Evolutionary conservation across 1,140 invertebrate species (phyloP), one percentile per base, ranked within the genome.

Genomic region (Pseudomyrmex flavicornis): DNA sequence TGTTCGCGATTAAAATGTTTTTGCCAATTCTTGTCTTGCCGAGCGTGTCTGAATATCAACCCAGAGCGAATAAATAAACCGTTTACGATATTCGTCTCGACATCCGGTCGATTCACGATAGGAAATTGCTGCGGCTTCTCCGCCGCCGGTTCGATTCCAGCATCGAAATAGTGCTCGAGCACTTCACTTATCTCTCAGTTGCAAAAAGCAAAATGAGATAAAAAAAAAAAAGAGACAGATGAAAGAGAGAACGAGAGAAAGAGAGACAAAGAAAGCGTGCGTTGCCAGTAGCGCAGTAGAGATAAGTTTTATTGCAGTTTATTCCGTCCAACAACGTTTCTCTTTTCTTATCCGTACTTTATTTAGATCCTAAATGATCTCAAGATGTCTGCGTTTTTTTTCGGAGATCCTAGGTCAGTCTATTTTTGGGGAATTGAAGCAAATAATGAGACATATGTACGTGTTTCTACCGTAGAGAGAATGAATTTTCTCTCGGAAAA

Each of bases 281-380:
- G 52, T 56, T 61, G 44, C 20, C 35, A 61, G 54, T 46, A 48
- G 20, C 52, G 58, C 22, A n/a, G 46, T 5, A 35, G 35, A 35
- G 35, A 68, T 85, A 73, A 74, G 26, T 85, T 73, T 82, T 82
- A 85, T 85, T 82, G 52, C 62, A 66, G 66, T 85, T 85, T 54
- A 82, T 85, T 62, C 48, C n/a, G 61, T 17, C 35, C 50, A 35
- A 50, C 63, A 52, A 35, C 35, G 5, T 35, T 35, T 35, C 35
- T 35, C 35, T 35, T 35, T 35, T 35, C 69, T 62, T 50, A 52
- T 52, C 68, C 56, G 26, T 22, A 59, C 46, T 85, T 66, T 82
- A 85, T 82, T 73, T 85, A 85, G 50, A 72, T 35, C 52, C 2
- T 3, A 26, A 73, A 82, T 75, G 65, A 70, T 35, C 35, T 35